These are phyloP conservation scores for Sminthopsis crassicaudata DNA, from an alignment of 2,113 vertebrate genomes.

Conservation along the genomic window DNA sequence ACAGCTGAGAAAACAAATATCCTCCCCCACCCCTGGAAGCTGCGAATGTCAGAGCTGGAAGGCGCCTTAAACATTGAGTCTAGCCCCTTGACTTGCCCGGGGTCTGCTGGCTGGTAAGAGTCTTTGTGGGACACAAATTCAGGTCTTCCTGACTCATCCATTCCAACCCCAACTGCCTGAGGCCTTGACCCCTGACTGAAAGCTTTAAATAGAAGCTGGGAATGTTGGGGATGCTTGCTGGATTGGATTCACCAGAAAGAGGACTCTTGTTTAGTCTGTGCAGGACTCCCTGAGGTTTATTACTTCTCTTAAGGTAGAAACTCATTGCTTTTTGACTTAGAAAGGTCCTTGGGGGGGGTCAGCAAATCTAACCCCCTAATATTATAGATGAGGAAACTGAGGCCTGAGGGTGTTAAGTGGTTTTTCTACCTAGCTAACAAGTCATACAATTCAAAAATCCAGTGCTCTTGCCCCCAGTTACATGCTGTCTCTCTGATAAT, in stretches of 20 bases:
- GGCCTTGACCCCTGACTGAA: neutral
- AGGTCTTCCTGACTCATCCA: neutral
- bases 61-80: neutral
- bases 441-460: neutral
- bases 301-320: neutral
- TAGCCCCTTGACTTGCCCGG: neutral
- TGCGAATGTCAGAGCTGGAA: neutral
- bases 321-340: neutral
- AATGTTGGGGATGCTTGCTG: too few species aligned
- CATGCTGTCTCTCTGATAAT: neutral
- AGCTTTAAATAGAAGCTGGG: neutral
- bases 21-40: neutral
- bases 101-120: neutral
- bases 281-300: neutral
- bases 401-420: too few species aligned
- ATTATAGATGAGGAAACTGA: neutral
- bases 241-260: too few species aligned
- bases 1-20: neutral
- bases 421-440: neutral
- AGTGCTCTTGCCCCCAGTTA: neutral
- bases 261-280: neutral
- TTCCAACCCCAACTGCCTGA: rapidly evolving
- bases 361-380: neutral
- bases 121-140: neutral
- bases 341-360: neutral